Base-by-base conservation (phyloP, 2,888 invertebrate genomes). In the Drosophila kuntzei region DNA sequence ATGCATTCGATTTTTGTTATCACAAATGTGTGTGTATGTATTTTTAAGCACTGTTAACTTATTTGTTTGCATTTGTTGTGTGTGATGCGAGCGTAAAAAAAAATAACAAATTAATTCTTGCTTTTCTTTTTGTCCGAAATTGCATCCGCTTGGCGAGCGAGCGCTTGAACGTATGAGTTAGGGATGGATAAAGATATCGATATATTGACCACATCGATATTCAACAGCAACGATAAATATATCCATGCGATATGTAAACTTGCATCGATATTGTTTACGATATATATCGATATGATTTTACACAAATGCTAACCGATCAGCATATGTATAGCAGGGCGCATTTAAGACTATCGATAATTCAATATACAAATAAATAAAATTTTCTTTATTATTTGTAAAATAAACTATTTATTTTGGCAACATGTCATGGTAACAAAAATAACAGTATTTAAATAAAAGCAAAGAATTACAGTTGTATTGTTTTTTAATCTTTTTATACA, bases 61-160 rank as follows among this genome's bases (percentile, higher is more conserved):
- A 75, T 66, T 75, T 75, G 71, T 71, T 75, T 71, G 71, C 71
- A 57, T 71, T 71, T 62, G 65, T 61, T 51, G 27, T 61, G 59
- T 64, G 43, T 60, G n/a, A 37, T 64, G 58, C 60, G 67, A 67
- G 76, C 60, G 75, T 75, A 70, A 71, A 76, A 76, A 73, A 72
- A 75, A 71, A 75, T 63, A 76, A 76, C 63, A 71, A 71, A 67
- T 54, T 64, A 63, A 41, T 54, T 54, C 53, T 41, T 57, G 37
- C n/a, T 47, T 58, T 41, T 46, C 57, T 60, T 64, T 51, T 55
- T 71, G 74, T 75, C 76, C 75, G 71, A 71, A 75, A 67, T 61
- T 76, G 71, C 75, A 76, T 75, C 75, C 71, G 76, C 75, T 76
- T 71, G 71, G 41, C 60, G 55, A 71, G 71, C 75, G 76, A 75